Evolutionary conservation across 1,140 invertebrate genomes (phyloP), one percentile per base, ranked within the genome.

Genomic region (Drosophila gunungcola): DNA sequence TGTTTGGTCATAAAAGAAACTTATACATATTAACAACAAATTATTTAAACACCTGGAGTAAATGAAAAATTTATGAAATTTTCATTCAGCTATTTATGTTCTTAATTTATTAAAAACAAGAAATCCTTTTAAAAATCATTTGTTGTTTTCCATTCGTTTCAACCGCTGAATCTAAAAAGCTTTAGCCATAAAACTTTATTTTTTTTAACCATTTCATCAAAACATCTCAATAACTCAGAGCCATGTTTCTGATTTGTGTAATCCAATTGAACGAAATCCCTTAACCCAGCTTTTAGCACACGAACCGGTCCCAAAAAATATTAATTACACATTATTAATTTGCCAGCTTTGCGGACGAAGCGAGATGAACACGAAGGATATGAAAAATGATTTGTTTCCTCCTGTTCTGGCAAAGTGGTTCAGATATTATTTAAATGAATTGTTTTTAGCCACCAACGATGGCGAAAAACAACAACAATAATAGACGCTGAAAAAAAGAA

Each of bases 281-380:
- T n/a, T 51, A 27, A 29, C 38, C 60, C 38, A 6, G 12, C 53
- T 21, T 21, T 41, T 2, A 38, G 12, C 52, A 36, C 25, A 49
- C 16, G n/a, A 53, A 25, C 29, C 48, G 38, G 25, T 11, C 9
- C 51, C 27, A 29, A 58, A 53, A 86, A 88, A 86, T 86, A 86
- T 86, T 86, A 86, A 86, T 86, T 86, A 82, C 83, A 76, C 70
- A 88, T 86, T 86, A 86, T 86, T 86, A 88, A 86, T 86, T 86
- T 86, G 64, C 81, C 73, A 78, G 77, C 72, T 74, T 52, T 39
- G 72, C 27, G 57, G 54, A 32, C 57, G 64, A n/a, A 16, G 54
- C 25, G 58, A 11, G 64, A 68, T 68, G 64, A 55, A 69, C 64
- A 46, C 41, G 55, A 55, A 78, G 77, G 83, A 88, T 88, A 86